These are phyloP conservation scores for Lamellibrachia columna DNA, from an alignment of 2,888 invertebrate genomes.

Conservation along the genomic window DNA sequence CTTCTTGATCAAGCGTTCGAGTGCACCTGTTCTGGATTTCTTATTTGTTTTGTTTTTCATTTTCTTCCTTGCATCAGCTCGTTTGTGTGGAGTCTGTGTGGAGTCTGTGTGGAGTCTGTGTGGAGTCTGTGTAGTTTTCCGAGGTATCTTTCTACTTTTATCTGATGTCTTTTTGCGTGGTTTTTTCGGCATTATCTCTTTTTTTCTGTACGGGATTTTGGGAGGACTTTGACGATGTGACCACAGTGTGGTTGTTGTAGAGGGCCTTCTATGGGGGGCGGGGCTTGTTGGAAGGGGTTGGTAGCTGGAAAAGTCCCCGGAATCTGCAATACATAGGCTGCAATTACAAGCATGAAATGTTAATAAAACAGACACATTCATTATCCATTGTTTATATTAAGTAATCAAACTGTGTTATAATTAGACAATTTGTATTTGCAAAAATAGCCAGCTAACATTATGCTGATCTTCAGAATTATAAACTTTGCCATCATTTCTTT, in stretches of 20 bases:
- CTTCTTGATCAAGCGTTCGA: neutral
- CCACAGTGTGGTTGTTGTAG: neutral
- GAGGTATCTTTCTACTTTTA: neutral
- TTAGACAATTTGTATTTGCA: too few relatives aligned
- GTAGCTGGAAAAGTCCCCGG: neutral
- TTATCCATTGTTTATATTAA: neutral
- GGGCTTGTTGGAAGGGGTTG: neutral
- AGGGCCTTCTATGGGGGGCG: neutral
- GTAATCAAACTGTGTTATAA: too few relatives aligned
- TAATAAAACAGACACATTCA: too few relatives aligned
- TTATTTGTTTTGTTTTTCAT: neutral
- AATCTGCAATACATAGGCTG: neutral
- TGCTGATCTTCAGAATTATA: too few relatives aligned
- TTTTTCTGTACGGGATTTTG: neutral
- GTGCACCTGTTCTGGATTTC: neutral
- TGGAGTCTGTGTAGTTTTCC: neutral
- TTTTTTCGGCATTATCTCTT: neutral
- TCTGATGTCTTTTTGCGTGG: neutral
- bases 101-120: neutral
- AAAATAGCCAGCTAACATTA: too few relatives aligned
- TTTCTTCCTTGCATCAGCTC: neutral
- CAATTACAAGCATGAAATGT: neutral
- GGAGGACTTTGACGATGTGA: neutral
- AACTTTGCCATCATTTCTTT: too few relatives aligned
- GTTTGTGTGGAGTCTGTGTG: neutral